Conservation (phyloP, 2,888 invertebrate genomes). For the Teleiodes luculella region DNA sequence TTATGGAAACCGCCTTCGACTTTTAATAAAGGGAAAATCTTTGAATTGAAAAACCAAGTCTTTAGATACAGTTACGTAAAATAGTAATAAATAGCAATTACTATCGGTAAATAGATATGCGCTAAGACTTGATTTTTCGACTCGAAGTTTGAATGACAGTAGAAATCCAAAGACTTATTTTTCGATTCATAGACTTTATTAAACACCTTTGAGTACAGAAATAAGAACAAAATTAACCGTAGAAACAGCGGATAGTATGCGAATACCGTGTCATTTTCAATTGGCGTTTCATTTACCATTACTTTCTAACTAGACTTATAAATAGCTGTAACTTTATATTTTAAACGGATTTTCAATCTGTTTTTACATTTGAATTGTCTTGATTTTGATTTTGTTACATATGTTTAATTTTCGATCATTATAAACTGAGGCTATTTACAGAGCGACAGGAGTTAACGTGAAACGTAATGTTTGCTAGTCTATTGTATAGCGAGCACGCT, state of each 20-base stretch:
- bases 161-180: slow-evolving; percentile 9
- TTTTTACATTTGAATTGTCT: no score
- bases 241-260: neutral
- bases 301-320: no score
- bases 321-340: no score
- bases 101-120: neutral
- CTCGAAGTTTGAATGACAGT: neutral
- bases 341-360: neutral
- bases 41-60: slow-evolving; percentile 10
- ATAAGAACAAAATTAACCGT: neutral
- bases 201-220: neutral
- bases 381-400: no score
- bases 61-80: neutral
- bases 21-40: neutral
- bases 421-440: no score
- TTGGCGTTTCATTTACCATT: no score
- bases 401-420: no score
- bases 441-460: no score
- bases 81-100: neutral
- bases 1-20: no score
- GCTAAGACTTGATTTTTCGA: slow-evolving; percentile 2
- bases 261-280: neutral
- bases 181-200: slow-evolving; percentile 6
- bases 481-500: no score
- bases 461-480: no score